A percentile compares a stretch with the other conserved stretches of the same genome.
These are phyloP conservation scores for Acanthopleura granulata DNA, from an alignment of 2,888 invertebrate species.

Conservation along the genomic window DNA sequence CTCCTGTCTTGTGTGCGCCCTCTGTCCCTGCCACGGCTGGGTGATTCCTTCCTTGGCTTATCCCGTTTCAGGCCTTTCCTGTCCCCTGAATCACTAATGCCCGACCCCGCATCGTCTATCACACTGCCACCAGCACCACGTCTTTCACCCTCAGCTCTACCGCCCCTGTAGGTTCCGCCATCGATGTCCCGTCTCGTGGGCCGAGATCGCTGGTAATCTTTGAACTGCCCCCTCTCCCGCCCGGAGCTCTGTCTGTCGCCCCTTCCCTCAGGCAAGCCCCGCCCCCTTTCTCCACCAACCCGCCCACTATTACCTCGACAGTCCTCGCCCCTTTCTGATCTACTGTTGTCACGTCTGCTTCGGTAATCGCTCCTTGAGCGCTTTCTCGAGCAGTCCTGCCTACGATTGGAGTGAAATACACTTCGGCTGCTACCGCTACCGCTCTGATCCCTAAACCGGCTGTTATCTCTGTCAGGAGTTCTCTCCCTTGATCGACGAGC, in stretches of 20 bases:
- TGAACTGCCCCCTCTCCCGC: neutral
- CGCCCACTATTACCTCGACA: no score
- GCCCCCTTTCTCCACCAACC: no score
- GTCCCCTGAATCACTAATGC: neutral
- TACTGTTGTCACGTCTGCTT: no score
- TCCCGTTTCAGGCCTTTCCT: neutral
- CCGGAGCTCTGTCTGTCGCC: neutral
- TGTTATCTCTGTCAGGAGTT: neutral
- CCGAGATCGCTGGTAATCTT: neutral
- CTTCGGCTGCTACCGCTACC: no score
- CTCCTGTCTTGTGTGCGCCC: neutral
- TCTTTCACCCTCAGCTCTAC: neutral
- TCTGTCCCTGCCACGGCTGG: neutral
- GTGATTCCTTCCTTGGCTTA: neutral
- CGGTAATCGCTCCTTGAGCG: no score
- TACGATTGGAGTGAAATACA: no score
- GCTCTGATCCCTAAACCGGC: no score
- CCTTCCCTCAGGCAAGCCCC: no score
- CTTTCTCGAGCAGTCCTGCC: no score
- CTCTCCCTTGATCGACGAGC: neutral
- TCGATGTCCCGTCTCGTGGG: neutral
- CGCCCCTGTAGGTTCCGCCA: neutral
- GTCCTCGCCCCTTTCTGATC: no score
- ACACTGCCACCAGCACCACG: neutral
- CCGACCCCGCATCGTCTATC: neutral